Conservation (phyloP, 2,888 invertebrate genomes). For the Brenthis ino region DNA sequence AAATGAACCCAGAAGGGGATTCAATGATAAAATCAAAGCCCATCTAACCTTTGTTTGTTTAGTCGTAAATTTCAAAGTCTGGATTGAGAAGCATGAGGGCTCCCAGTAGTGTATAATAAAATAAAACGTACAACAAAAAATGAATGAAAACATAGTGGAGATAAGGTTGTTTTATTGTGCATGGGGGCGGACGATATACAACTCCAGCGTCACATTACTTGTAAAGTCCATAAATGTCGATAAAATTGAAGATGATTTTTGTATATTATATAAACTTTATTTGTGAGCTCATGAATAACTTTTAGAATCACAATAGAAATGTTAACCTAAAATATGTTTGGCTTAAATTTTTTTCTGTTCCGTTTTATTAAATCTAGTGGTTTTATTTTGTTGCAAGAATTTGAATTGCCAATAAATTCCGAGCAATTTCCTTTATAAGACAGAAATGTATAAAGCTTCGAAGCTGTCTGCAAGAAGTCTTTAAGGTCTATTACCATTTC, state of each 20-base stretch:
- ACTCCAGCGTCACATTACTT: constrained; percentile 1
- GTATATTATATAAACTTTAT: too few relatives aligned
- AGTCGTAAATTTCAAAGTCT: constrained; percentile 20
- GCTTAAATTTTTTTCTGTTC: too few relatives aligned
- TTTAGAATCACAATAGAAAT: too few relatives aligned
- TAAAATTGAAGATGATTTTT: not conserved
- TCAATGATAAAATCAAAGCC: constrained; percentile 48
- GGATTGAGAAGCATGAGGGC: constrained; percentile 33
- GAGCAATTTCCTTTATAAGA: constrained; percentile 11
- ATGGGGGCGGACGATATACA: constrained; percentile 39
- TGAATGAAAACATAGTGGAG: constrained; percentile 68
- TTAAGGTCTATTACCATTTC: constrained; percentile 21
- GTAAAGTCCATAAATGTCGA: constrained; percentile 10
- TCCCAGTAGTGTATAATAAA: constrained; percentile 33
- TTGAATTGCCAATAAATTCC: too few relatives aligned
- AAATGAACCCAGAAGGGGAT: too few relatives aligned
- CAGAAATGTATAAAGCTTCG: constrained; percentile 50
- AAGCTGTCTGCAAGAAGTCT: constrained; percentile 53
- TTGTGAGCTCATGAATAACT: too few relatives aligned
- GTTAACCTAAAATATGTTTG: too few relatives aligned
- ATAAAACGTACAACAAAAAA: constrained; percentile 34
- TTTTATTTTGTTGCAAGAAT: too few relatives aligned
- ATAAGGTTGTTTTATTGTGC: constrained; percentile 66
- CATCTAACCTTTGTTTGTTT: constrained; percentile 6
- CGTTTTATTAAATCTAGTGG: too few relatives aligned